Percentiles rank a stretch among this genome's conserved stretches.
Conservation (phyloP, 2,888 invertebrate species). For the Papilio gigon region DNA sequence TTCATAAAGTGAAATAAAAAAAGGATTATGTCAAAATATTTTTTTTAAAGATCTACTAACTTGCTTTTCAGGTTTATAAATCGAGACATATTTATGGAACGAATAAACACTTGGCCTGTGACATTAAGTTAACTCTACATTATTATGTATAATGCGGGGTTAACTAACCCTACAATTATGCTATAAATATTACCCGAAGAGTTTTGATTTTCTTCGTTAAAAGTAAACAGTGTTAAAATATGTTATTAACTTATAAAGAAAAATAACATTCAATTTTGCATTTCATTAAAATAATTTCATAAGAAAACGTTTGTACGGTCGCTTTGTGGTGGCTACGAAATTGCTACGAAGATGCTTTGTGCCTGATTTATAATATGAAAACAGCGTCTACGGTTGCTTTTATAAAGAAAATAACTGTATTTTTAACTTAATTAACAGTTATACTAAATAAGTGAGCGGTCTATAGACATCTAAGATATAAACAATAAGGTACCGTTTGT, state of each 20-base stretch:
- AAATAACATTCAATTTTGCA: constrained; percentile 12
- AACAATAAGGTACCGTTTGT: too few species aligned
- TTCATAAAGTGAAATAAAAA: too few species aligned
- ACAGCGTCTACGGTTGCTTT: constrained; percentile 10
- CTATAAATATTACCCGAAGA: not conserved
- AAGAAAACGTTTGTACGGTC: constrained; percentile 28
- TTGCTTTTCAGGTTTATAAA: too few species aligned
- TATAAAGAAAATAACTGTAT: constrained; percentile 14
- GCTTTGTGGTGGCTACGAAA: constrained; percentile 36
- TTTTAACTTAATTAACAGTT: not conserved
- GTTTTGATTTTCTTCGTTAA: not conserved
- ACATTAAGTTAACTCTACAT: too few species aligned
- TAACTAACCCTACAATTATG: not conserved
- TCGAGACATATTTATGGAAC: too few species aligned
- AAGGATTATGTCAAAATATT: too few species aligned
- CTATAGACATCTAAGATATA: too few species aligned
- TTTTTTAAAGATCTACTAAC: too few species aligned
- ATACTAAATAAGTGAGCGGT: too few species aligned
- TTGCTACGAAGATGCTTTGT: constrained; percentile 38
- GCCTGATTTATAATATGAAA: constrained; percentile 36
- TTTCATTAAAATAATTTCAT: constrained; percentile 32
- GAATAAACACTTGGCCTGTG: too few species aligned
- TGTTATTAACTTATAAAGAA: constrained; percentile 1
- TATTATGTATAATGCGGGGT: too few species aligned
- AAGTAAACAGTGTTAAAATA: not conserved